Conservation (phyloP, 2,888 invertebrate genomes). For the Autographa gamma region DNA sequence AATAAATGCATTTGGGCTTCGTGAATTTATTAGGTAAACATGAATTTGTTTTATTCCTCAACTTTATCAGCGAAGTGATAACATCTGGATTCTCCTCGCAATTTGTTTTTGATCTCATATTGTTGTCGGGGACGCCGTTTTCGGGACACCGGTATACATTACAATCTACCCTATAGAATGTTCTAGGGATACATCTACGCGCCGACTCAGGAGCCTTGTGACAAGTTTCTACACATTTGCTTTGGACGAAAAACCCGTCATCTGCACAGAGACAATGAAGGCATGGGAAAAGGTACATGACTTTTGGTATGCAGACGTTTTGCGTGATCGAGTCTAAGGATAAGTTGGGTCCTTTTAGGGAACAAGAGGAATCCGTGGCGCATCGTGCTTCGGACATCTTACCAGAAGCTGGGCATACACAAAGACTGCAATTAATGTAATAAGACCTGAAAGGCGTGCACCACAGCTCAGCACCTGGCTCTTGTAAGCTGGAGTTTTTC, state of each 20-base stretch:
- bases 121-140: slow-evolving; percentile 66
- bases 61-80: slow-evolving; percentile 45
- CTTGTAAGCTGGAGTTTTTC: slow-evolving; percentile 29
- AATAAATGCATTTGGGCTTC: slow-evolving; percentile 76
- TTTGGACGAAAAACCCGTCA: slow-evolving; percentile 70
- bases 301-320: slow-evolving; percentile 78
- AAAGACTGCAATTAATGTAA: slow-evolving; percentile 79
- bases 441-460: slow-evolving; percentile 80
- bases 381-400: slow-evolving; percentile 76
- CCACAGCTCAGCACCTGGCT: slow-evolving; percentile 47
- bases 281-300: slow-evolving; percentile 80
- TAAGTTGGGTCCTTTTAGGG: slow-evolving; percentile 53
- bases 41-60: slow-evolving; percentile 57
- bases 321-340: slow-evolving; percentile 60
- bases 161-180: slow-evolving; percentile 75
- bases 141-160: slow-evolving; percentile 78
- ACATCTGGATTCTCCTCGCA: slow-evolving; percentile 60
- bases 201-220: slow-evolving; percentile 47
- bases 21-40: slow-evolving; percentile 75
- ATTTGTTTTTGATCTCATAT: slow-evolving; percentile 66
- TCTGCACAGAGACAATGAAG: slow-evolving; percentile 79
- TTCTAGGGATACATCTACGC: slow-evolving; percentile 72
- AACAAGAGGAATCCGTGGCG: slow-evolving; percentile 74
- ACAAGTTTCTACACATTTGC: slow-evolving; percentile 79
- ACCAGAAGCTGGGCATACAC: slow-evolving; percentile 80